A percentile compares a stretch with the other conserved stretches of the same genome.
Conservation (phyloP, 1,140 invertebrate species). For the Tribolium madens region DNA sequence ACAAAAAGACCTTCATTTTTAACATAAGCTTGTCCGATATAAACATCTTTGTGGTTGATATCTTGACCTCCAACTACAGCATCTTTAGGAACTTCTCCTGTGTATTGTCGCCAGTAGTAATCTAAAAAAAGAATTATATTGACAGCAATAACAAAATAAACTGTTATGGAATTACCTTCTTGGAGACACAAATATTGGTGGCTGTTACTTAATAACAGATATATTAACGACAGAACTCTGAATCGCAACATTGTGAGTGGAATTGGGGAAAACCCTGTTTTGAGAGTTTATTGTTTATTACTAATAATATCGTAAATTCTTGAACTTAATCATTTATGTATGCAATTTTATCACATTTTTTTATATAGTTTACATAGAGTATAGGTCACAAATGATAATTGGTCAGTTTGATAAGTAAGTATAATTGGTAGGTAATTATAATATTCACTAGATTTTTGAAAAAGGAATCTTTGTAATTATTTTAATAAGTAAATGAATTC, state of each 20-base stretch:
- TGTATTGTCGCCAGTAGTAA: conserved; percentile 49
- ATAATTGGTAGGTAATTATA: too few species aligned
- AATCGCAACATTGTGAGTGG: not conserved
- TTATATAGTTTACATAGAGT: too few species aligned
- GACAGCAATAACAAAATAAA: not conserved
- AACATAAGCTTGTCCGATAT: conserved; percentile 39
- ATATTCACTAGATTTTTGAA: too few species aligned
- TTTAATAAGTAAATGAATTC: too few species aligned
- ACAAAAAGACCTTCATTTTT: conserved; percentile 34
- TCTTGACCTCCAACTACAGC: conserved; percentile 37
- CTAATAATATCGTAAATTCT: too few species aligned
- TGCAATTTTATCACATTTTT: too few species aligned
- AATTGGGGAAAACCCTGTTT: not conserved
- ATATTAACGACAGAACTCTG: not conserved
- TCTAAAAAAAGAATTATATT: conserved; percentile 9
- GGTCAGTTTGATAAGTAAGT: too few species aligned
- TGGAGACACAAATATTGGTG: not conserved
- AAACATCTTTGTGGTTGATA: conserved; percentile 16
- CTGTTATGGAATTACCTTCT: not conserved
- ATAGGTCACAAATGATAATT: too few species aligned
- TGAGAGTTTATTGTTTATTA: not conserved
- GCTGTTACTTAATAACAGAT: not conserved
- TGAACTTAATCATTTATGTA: too few species aligned
- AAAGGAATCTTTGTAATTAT: too few species aligned
- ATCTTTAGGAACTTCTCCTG: conserved; percentile 41